phyloP scores from a whole-genome alignment of 1,140 invertebrate genomes.

The Pogonomyrmex californicus region DNA sequence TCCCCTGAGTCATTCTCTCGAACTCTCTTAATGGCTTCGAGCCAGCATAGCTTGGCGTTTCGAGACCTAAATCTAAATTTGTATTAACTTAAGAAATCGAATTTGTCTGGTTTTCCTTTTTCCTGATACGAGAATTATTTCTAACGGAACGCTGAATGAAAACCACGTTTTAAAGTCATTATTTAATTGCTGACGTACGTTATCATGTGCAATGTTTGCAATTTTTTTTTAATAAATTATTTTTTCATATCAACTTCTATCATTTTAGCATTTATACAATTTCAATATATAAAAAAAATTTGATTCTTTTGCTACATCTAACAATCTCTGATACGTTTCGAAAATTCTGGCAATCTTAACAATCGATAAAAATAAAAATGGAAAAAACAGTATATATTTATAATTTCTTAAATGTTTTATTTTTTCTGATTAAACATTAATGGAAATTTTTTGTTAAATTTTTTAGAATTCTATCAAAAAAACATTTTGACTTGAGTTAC shows the following conservation, averaged over 20 bases:
- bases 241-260: neutral
- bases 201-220: neutral
- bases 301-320: neutral
- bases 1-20: constrained; percentile 74
- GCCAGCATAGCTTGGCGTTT: constrained; percentile 81
- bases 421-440: neutral
- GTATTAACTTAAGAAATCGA: constrained; percentile 73
- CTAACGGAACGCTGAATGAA: neutral
- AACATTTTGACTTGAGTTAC: neutral
- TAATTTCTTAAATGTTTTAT: neutral
- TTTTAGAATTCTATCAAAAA: neutral
- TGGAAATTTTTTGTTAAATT: neutral
- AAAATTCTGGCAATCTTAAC: neutral
- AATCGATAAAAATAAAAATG: neutral
- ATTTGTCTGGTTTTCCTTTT: constrained; percentile 49
- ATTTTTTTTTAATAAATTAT: neutral
- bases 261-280: neutral
- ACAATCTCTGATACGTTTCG: neutral
- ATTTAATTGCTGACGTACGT: neutral
- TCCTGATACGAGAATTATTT: constrained; percentile 32
- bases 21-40: constrained; percentile 72
- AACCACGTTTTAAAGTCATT: neutral
- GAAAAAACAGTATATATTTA: neutral
- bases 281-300: neutral
- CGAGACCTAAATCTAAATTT: constrained; percentile 84